phyloP scores from a whole-genome alignment of 2,888 invertebrate species.

The Andrena minutula region DNA sequence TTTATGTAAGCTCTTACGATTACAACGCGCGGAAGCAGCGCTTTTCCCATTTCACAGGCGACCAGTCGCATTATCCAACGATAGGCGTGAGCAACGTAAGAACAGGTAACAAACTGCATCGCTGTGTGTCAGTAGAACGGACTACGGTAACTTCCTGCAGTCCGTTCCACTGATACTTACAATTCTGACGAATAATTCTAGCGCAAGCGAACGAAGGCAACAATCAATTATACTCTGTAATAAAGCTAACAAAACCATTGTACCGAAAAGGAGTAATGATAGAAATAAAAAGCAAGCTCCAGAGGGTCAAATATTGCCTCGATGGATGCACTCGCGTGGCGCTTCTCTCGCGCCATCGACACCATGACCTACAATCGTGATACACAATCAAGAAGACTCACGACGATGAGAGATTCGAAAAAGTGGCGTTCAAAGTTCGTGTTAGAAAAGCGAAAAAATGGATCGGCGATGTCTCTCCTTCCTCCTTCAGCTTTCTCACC shows the following conservation, averaged over 20 bases:
- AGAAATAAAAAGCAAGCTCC: conserved; percentile 4
- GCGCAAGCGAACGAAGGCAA: no score
- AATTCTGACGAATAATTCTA: neutral
- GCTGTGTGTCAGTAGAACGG: neutral
- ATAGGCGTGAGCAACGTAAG: neutral
- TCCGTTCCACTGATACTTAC: neutral
- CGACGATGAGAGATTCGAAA: conserved; percentile 46
- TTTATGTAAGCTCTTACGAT: conserved; percentile 22
- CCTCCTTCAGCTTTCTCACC: conserved; percentile 46
- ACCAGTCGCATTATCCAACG: conserved; percentile 22
- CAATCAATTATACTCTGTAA: neutral
- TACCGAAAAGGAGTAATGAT: neutral
- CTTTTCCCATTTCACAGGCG: conserved; percentile 2
- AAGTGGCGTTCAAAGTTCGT: conserved; percentile 37
- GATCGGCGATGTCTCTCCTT: conserved; percentile 56
- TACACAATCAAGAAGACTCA: conserved; percentile 38
- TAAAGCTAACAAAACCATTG: neutral
- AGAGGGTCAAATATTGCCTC: conserved; percentile 39
- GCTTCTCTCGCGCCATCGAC: conserved; percentile 12
- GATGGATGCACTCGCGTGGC: conserved; percentile 27
- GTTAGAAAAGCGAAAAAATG: conserved; percentile 64
- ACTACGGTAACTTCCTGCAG: neutral
- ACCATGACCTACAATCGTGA: conserved; percentile 24
- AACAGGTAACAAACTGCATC: neutral
- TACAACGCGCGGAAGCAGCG: neutral